Evolutionary conservation across 2,888 invertebrate genomes (phyloP), one percentile per base, ranked within the genome.

Genomic region (Agelastica alni): DNA sequence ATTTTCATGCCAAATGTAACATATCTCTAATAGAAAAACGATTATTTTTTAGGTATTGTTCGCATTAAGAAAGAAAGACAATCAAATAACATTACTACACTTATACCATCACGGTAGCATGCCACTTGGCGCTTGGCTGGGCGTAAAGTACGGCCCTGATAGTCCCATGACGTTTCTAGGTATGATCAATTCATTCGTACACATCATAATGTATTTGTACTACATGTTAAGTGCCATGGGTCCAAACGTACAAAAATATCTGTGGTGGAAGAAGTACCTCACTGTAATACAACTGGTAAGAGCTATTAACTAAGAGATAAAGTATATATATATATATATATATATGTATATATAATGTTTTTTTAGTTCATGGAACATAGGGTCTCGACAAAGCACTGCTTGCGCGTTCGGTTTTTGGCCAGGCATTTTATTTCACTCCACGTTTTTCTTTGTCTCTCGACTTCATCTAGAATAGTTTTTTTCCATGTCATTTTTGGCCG

Each of bases 181-280:
- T 14, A 10, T 49, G 2, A 32, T 49, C 13, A 49, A 49, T 18
- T 49, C 49, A 12, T 31, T 41, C 10, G 22, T 49, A 6, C 49
- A 49, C 13, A 41, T 49, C 10, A 32, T 49, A 13, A 49, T 49
- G 49, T 49, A 49, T 10, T 10, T 26, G 1, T 49, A 49, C 22
- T 49, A 49, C 10, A 26, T 49, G 41, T 32, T 49, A 4, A 49
- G 49, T 42, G 49, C 36, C 1, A 17, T 49, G 14, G 49, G 49
- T 4, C 49, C 49, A 32, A 10, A 49, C 20, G 12, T 49, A 31
- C 49, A 49, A 31, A 49, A 49, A 41, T 49, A 32, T 41, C 31
- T 49, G 10, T 49, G 49, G 49, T 49, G 49, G 49, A 49, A 49
- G 31, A 49, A 49, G 18, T 49, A 49, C 10, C 20, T 49, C 14